These are phyloP conservation scores for Halichoeres trimaculatus DNA, from an alignment of 2,113 vertebrate species.

Conservation along the genomic window DNA sequence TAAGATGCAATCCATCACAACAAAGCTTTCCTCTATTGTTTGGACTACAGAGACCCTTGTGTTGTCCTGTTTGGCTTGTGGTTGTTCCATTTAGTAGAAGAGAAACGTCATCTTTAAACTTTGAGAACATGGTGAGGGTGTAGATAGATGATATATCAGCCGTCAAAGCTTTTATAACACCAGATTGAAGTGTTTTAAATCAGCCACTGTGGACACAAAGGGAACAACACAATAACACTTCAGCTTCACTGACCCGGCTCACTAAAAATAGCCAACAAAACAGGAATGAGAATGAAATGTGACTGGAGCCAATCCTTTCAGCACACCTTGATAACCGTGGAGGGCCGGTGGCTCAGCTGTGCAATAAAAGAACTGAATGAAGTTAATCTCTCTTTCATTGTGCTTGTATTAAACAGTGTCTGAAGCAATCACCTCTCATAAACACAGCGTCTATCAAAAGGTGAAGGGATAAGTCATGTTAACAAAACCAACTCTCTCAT, in stretches of 20 bases:
- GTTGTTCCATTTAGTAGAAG: not conserved
- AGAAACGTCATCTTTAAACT: not conserved
- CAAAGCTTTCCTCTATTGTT: not conserved
- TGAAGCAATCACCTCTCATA: conserved; percentile 39
- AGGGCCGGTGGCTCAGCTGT: conserved; percentile 56
- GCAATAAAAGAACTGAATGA: conserved; percentile 36
- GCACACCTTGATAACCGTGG: conserved; percentile 43
- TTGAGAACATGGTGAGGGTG: not conserved
- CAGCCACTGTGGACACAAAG: not conserved
- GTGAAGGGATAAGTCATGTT: conserved; percentile 19
- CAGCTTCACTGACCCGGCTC: conserved; percentile 17
- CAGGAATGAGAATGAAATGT: conserved; percentile 34
- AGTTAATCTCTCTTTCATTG: conserved; percentile 46
- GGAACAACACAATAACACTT: conserved; percentile 11
- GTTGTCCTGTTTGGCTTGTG: not conserved
- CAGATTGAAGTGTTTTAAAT: not conserved
- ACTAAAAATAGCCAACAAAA: conserved; percentile 45
- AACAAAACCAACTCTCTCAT: conserved; percentile 3
- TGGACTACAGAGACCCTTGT: not conserved
- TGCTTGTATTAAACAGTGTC: conserved; percentile 4
- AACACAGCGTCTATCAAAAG: conserved; percentile 28
- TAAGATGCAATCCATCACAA: not conserved
- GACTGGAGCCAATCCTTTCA: conserved; percentile 43
- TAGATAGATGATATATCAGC: not conserved
- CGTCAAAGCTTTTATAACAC: not conserved